A percentile compares a stretch with the other conserved stretches of the same genome.
Conservation (phyloP, 2,797 vertebrate species). For the Chaetophractus vellerosus region DNA sequence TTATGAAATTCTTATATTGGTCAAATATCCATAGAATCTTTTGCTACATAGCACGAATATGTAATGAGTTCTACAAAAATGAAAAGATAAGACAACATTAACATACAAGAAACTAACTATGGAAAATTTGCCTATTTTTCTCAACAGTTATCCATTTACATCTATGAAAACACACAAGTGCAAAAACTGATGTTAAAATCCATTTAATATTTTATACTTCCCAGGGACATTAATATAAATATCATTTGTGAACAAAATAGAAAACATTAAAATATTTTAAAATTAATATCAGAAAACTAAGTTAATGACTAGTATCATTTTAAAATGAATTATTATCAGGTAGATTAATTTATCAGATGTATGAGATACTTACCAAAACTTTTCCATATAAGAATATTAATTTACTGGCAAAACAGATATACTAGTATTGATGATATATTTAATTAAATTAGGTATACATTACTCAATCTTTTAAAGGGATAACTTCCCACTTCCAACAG, state of each 20-base stretch:
- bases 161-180: not conserved
- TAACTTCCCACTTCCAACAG: slow-evolving; percentile 84
- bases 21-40: slow-evolving; percentile 29
- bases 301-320: slow-evolving; percentile 26
- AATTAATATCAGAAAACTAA: slow-evolving; percentile 22
- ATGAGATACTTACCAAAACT: slow-evolving; percentile 21
- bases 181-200: slow-evolving; percentile 46
- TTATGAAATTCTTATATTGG: not conserved
- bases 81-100: not conserved
- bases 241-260: slow-evolving; percentile 40
- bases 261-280: slow-evolving; percentile 21
- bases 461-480: slow-evolving; percentile 86
- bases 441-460: slow-evolving; percentile 85
- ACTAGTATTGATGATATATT: slow-evolving; percentile 78
- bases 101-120: slow-evolving; percentile 12
- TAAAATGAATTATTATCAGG: slow-evolving; percentile 31
- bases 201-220: slow-evolving; percentile 33
- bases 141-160: not conserved
- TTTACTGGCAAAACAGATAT: slow-evolving; percentile 61
- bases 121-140: slow-evolving; percentile 56
- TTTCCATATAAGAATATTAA: slow-evolving; percentile 64
- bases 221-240: slow-evolving; percentile 33
- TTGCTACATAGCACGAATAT: not conserved
- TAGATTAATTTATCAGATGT: not conserved
- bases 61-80: slow-evolving; percentile 33